Conservation (phyloP, 2,888 invertebrate genomes). For the Scaptodrosophila latifasciaeformis region DNA sequence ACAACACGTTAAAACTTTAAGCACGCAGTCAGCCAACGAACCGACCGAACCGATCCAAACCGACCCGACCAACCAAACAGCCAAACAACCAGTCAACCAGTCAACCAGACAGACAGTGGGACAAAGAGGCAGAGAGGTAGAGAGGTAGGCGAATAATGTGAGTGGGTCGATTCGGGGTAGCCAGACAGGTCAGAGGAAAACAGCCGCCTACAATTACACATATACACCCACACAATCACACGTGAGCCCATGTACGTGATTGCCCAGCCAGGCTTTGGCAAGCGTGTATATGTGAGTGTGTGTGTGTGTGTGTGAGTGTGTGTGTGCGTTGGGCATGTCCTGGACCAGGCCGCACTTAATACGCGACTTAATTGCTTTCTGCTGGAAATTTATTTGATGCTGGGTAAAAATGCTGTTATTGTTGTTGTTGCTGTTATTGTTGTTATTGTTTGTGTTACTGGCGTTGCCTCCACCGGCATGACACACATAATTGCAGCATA, state of each 20-base stretch:
- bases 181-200: too few relatives aligned
- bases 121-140: too few relatives aligned
- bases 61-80: background rate
- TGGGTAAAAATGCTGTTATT: conserved; percentile 34
- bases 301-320: conserved; percentile 16
- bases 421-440: conserved; percentile 15
- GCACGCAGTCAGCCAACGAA: conserved; percentile 43
- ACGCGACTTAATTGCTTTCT: conserved; percentile 71
- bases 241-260: conserved; percentile 30
- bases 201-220: conserved; percentile 16
- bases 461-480: conserved; percentile 29
- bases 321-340: conserved; percentile 11
- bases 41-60: background rate
- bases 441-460: conserved; percentile 3
- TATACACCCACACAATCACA: conserved; percentile 17
- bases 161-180: too few relatives aligned
- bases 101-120: background rate
- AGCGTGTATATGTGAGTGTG: conserved; percentile 11
- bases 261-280: conserved; percentile 19
- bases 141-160: too few relatives aligned
- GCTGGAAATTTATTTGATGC: conserved; percentile 69
- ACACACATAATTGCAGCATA: conserved; percentile 69
- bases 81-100: background rate
- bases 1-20: conserved; percentile 68
- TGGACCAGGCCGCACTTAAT: conserved; percentile 61